Conservation (phyloP, 2,797 vertebrate genomes). For the Anguilla anguilla region DNA sequence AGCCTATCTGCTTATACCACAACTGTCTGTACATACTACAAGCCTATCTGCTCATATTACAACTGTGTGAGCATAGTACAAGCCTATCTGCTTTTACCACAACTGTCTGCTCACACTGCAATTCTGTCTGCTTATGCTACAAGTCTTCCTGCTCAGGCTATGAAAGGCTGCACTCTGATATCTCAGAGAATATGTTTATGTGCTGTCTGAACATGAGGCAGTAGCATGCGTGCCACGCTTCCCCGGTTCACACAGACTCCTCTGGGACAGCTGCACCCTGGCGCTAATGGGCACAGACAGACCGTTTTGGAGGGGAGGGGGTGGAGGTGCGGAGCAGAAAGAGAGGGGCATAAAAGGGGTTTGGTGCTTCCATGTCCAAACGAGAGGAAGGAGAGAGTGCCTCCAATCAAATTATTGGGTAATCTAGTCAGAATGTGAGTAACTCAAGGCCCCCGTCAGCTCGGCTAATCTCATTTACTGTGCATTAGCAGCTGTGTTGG, state of each 20-base stretch:
- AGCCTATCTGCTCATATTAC: too few relatives aligned
- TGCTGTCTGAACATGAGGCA: neutral
- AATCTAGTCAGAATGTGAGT: slow-evolving; percentile 89
- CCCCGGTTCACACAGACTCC: neutral
- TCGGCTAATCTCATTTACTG: slow-evolving; percentile 87
- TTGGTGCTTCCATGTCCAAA: slow-evolving; percentile 7
- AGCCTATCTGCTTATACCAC: too few relatives aligned
- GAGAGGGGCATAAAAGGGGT: slow-evolving; percentile 47
- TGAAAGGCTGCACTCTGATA: neutral
- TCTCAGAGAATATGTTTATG: neutral
- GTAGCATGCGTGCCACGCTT: neutral
- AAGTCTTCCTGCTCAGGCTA: neutral
- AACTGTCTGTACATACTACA: too few relatives aligned
- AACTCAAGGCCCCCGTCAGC: slow-evolving; percentile 82
- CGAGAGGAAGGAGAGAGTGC: slow-evolving; percentile 63
- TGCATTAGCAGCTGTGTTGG: slow-evolving; percentile 83
- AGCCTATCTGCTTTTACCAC: neutral
- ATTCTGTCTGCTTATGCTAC: neutral
- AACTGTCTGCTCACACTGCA: neutral
- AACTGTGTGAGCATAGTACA: too few relatives aligned
- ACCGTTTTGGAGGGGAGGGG: neutral
- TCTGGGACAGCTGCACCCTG: neutral
- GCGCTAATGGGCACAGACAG: neutral
- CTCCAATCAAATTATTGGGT: slow-evolving; percentile 90
- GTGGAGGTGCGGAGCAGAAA: slow-evolving; percentile 26